These are phyloP conservation scores for Crotalus horridus DNA, from an alignment of 2,113 vertebrate species.

Conservation along the genomic window DNA sequence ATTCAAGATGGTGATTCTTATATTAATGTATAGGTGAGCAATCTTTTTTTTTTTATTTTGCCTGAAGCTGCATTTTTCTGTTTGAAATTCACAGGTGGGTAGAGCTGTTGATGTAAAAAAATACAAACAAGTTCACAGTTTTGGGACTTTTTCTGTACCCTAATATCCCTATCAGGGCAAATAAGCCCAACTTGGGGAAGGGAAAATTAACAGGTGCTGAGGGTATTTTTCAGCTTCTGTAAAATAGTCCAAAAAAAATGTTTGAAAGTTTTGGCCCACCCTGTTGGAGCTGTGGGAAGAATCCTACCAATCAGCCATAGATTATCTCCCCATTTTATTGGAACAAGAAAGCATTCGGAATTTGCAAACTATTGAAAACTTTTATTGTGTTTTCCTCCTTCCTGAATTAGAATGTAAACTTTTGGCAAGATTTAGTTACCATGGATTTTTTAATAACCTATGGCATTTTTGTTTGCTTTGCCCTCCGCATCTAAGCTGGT, in stretches of 20 bases:
- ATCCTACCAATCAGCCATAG: not conserved
- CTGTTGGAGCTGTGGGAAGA: not conserved
- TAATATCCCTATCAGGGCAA: not conserved
- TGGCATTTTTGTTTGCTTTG: not conserved
- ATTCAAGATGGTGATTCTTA: not conserved
- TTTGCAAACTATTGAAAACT: not conserved
- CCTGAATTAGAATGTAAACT: not conserved
- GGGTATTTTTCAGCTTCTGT: not conserved
- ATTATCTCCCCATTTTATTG: not conserved
- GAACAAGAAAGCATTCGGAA: not conserved
- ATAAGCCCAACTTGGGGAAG: not conserved
- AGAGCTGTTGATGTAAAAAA: not conserved
- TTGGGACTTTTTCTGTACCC: not conserved
- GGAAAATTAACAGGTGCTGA: not conserved
- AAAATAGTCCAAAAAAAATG: not conserved
- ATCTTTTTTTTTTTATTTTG: not conserved
- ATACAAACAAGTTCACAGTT: not conserved
- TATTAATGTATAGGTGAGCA: not conserved
- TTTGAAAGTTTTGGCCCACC: not conserved
- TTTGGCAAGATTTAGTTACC: not conserved
- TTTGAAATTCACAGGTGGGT: not conserved
- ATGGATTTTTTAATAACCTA: not conserved
- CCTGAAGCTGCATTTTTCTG: not conserved
- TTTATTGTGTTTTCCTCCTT: not conserved
- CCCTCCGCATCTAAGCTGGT: not conserved